Evolutionary conservation across 2,113 vertebrate species (phyloP).

Genomic region (Pleuronectes platessa): DNA sequence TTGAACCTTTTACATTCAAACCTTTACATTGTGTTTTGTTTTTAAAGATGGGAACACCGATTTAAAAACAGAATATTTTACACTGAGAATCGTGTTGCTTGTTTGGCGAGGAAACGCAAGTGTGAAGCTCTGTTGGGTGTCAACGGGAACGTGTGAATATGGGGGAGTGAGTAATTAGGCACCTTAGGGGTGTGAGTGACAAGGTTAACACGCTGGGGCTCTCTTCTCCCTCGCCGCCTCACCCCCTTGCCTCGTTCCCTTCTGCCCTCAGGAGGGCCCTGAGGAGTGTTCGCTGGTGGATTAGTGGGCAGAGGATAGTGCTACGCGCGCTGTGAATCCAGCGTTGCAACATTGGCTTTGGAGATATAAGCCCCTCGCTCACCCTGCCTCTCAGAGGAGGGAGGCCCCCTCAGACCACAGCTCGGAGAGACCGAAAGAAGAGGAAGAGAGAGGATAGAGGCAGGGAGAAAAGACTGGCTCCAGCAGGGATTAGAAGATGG

Average conservation of each 20-base stretch:
- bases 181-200: conserved; percentile 69
- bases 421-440: conserved; percentile 63
- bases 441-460: conserved; percentile 45
- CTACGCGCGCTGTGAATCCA: conserved; percentile 63
- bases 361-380: conserved; percentile 72
- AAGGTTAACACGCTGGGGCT: conserved; percentile 66
- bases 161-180: conserved; percentile 58
- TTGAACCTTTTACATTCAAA: conserved; percentile 45
- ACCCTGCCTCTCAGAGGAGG: conserved; percentile 66
- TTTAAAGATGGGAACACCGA: background rate
- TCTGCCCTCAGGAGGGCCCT: conserved; percentile 67
- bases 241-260: conserved; percentile 61
- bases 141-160: conserved; percentile 51
- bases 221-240: conserved; percentile 48
- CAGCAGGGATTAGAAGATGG: conserved; percentile 83
- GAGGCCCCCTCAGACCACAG: conserved; percentile 81
- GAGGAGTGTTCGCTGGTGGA: conserved; percentile 69
- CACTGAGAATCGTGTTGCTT: background rate
- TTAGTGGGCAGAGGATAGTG: conserved; percentile 74
- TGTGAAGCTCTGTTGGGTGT: conserved; percentile 31
- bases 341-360: conserved; percentile 75
- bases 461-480: conserved; percentile 64
- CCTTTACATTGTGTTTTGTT: conserved; percentile 14
- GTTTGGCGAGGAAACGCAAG: conserved; percentile 32
- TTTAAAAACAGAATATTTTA: conserved; percentile 26